phyloP scores from a whole-genome alignment of 2,797 vertebrate genomes.

The Ammospiza maritima region DNA sequence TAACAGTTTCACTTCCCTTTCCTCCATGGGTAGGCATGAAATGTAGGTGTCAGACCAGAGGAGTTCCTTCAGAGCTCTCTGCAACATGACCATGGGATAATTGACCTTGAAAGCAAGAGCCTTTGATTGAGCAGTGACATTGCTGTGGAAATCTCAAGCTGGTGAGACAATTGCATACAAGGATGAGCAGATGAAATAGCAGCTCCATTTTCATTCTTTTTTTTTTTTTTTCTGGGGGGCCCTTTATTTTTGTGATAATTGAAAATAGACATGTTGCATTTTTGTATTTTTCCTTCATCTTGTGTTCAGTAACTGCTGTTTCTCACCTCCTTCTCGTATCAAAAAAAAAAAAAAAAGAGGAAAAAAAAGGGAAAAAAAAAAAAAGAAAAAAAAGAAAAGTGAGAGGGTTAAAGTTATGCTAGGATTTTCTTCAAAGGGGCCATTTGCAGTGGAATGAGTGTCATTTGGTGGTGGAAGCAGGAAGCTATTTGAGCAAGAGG shows the following conservation, averaged over 20 bases:
- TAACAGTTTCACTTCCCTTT: slow-evolving; percentile 12
- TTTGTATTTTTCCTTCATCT: background rate
- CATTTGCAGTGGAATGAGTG: slow-evolving; percentile 35
- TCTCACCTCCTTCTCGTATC: accelerated
- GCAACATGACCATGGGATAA: background rate
- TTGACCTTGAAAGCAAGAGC: slow-evolving; percentile 7
- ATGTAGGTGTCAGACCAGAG: background rate
- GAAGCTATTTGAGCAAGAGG: slow-evolving; percentile 10
- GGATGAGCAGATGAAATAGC: background rate
- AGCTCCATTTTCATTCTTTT: background rate
- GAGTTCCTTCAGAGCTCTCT: background rate
- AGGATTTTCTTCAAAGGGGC: slow-evolving; percentile 41
- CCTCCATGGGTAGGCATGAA: background rate
- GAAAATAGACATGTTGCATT: background rate
- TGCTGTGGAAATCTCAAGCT: background rate
- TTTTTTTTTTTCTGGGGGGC: background rate
- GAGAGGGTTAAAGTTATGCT: background rate
- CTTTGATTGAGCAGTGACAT: background rate
- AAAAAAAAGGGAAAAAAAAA: too few relatives aligned
- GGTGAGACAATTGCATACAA: background rate
- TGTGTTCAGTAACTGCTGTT: background rate
- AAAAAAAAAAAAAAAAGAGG: too few relatives aligned
- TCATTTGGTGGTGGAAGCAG: slow-evolving; percentile 53
- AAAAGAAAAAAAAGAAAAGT: too few relatives aligned
- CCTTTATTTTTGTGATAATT: background rate